Conservation (phyloP, 2,797 vertebrate species). For the Tapera naevia region DNA sequence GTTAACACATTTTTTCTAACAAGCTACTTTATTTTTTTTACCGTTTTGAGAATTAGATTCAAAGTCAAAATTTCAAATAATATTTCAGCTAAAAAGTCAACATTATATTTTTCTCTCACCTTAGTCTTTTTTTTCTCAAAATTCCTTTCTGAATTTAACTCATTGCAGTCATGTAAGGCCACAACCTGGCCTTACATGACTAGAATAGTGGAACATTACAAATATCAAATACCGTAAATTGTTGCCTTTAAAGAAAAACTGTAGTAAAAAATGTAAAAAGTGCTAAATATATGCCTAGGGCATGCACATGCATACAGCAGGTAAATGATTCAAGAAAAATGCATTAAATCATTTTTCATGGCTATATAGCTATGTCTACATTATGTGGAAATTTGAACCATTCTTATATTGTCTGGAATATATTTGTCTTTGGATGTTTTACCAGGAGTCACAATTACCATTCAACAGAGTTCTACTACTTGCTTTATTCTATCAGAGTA, state of each 20-base stretch:
- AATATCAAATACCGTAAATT: not conserved
- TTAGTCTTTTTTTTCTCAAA: not conserved
- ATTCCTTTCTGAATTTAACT: not conserved
- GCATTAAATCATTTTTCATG: not conserved
- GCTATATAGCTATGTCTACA: not conserved
- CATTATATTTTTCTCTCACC: not conserved
- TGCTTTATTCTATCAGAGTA: not conserved
- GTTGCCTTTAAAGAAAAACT: not conserved
- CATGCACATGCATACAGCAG: not conserved
- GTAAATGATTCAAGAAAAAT: not conserved
- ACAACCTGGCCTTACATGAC: not conserved
- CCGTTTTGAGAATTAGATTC: not conserved
- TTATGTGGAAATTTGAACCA: constrained; percentile 44
- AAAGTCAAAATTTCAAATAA: not conserved
- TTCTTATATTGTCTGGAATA: constrained; percentile 46
- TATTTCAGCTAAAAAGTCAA: not conserved
- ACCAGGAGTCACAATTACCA: constrained; percentile 19
- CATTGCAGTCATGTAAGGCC: not conserved
- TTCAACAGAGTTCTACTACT: not conserved
- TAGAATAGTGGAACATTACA: not conserved
- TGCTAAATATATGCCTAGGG: not conserved
- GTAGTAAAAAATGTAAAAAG: not conserved
- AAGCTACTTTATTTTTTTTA: not conserved
- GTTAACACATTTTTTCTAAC: fast-evolving
- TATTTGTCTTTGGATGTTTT: constrained; percentile 28